phyloP scores from a whole-genome alignment of 2,113 vertebrate genomes.

The Tenebrosternarchus preto region DNA sequence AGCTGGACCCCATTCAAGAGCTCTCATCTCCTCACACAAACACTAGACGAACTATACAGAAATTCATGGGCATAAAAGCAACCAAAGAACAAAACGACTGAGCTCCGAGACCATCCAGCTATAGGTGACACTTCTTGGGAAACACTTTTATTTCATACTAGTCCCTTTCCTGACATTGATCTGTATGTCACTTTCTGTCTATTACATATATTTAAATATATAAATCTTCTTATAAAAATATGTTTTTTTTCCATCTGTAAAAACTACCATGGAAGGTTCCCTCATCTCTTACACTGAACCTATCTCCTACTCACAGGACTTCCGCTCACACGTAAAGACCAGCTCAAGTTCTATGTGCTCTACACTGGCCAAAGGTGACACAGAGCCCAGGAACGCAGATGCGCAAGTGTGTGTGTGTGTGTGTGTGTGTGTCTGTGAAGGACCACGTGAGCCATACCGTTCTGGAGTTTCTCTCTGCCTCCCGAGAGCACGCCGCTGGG shows the following conservation, averaged over 20 bases:
- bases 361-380: background rate
- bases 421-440: background rate
- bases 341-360: background rate
- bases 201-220: background rate
- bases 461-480: slow-evolving; percentile 96
- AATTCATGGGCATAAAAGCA: no score
- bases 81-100: no score
- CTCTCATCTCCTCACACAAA: no score
- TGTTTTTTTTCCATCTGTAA: background rate
- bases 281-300: background rate
- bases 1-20: no score
- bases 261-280: background rate
- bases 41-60: no score
- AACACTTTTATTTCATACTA: background rate
- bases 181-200: background rate
- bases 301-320: background rate
- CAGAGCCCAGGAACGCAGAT: background rate
- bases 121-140: no score
- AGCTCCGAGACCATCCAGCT: no score
- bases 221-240: background rate
- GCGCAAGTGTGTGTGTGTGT: no score
- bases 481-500: slow-evolving; percentile 96
- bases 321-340: background rate
- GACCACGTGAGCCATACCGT: slow-evolving; percentile 81
- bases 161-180: background rate